These are phyloP conservation scores for Planococcus citri DNA, from an alignment of 1,140 invertebrate genomes.

Conservation along the genomic window DNA sequence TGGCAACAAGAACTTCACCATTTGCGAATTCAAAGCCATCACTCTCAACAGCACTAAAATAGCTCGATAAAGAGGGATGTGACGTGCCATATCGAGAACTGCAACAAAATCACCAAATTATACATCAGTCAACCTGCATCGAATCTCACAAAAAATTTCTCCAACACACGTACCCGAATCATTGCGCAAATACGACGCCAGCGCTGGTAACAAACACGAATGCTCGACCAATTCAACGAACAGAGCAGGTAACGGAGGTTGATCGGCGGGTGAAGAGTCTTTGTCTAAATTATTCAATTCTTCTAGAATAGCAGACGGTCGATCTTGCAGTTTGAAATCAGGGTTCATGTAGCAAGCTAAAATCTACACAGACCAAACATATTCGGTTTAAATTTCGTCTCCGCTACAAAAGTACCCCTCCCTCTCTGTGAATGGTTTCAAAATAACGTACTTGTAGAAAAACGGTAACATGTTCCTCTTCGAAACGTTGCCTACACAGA, in stretches of 20 bases:
- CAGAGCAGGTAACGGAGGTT: slow-evolving; percentile 51
- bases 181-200: slow-evolving; percentile 84
- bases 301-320: not conserved
- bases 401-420: not conserved
- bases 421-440: not conserved
- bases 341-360: slow-evolving; percentile 5
- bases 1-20: slow-evolving; percentile 54
- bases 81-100: slow-evolving; percentile 86
- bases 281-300: not conserved
- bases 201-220: slow-evolving; percentile 72
- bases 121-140: not conserved
- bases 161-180: slow-evolving; percentile 56
- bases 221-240: slow-evolving; percentile 63
- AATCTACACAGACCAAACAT: not conserved
- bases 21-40: slow-evolving; percentile 52
- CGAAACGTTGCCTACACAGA: slow-evolving; percentile 68
- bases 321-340: slow-evolving; percentile 11
- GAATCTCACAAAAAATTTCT: not conserved
- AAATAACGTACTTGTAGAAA: slow-evolving; percentile 43
- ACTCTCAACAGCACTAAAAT: slow-evolving; percentile 68
- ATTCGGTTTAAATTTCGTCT: not conserved
- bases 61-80: slow-evolving; percentile 80
- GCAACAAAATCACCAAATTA: too few relatives aligned
- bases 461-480: slow-evolving; percentile 87
- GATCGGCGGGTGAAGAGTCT: slow-evolving; percentile 28